A percentile compares a stretch with the other conserved stretches of the same genome.
Conservation (phyloP, 2,888 invertebrate genomes). For the Steromphala cineraria region DNA sequence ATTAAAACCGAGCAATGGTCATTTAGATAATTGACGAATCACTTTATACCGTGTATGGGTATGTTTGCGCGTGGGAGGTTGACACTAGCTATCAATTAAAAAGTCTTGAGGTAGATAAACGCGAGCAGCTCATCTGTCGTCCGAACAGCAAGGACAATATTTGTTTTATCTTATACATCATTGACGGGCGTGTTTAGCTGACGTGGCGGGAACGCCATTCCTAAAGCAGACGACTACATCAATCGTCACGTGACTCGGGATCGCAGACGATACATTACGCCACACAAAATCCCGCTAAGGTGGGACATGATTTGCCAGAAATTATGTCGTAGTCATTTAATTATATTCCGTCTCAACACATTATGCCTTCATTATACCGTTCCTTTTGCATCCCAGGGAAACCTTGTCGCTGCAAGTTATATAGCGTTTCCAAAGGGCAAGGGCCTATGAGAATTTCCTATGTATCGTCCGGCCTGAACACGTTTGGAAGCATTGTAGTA, state of each 20-base stretch:
- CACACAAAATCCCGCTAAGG: neutral
- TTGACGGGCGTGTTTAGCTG: neutral
- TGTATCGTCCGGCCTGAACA: neutral
- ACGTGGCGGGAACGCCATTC: neutral
- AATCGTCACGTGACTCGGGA: neutral
- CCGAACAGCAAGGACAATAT: neutral
- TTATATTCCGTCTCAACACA: conserved; percentile 4
- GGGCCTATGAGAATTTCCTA: neutral
- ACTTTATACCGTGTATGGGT: neutral
- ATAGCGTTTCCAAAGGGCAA: conserved; percentile 4
- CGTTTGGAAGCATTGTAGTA: neutral
- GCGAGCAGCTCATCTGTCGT: neutral
- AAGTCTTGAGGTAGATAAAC: neutral
- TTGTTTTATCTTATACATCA: neutral
- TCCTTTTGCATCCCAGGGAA: neutral
- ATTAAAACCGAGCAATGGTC: neutral
- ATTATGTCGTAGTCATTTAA: conserved; percentile 12
- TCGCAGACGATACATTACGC: neutral
- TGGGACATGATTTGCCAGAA: neutral
- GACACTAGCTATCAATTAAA: neutral
- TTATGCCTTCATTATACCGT: conserved; percentile 2
- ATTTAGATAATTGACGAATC: neutral
- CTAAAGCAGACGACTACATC: neutral
- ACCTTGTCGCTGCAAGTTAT: neutral
- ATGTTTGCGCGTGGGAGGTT: neutral